A percentile compares a stretch with the other conserved stretches of the same genome.
These are phyloP conservation scores for Ectemnius continuus DNA, from an alignment of 2,888 invertebrate genomes.

Conservation along the genomic window DNA sequence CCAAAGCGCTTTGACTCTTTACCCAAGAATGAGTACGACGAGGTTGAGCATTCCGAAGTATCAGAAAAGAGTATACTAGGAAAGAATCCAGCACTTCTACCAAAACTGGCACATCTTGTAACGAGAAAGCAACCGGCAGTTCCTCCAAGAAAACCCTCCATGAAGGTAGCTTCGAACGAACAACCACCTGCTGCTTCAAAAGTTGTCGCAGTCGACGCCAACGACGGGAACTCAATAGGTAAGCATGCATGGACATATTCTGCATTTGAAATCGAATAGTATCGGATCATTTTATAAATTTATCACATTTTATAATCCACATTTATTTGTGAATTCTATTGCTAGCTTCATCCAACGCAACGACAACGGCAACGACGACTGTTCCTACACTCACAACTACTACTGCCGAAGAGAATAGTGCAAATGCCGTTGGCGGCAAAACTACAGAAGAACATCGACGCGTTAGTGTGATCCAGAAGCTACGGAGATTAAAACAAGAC, in stretches of 20 bases:
- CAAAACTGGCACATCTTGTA: slow-evolving; percentile 66
- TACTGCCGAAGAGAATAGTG: no score
- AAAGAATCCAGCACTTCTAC: slow-evolving; percentile 70
- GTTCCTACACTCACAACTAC: not conserved
- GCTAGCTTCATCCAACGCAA: not conserved
- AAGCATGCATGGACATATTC: not conserved
- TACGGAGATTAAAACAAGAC: slow-evolving; percentile 67
- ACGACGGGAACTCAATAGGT: slow-evolving; percentile 26
- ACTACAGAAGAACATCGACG: slow-evolving; percentile 57
- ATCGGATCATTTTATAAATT: not conserved
- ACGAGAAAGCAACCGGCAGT: slow-evolving; percentile 74
- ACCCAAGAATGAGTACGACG: slow-evolving; percentile 78
- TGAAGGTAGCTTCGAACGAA: slow-evolving; percentile 6
- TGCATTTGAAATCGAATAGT: not conserved
- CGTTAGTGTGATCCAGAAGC: slow-evolving; percentile 68
- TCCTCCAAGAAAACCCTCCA: slow-evolving; percentile 63
- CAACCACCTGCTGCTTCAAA: slow-evolving; percentile 23
- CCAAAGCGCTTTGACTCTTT: slow-evolving; percentile 84
- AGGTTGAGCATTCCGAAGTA: slow-evolving; percentile 66
- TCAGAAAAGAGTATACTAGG: slow-evolving; percentile 24
- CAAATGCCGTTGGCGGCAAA: slow-evolving; percentile 32
- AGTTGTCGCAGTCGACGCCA: not conserved
- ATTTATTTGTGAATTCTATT: not conserved
- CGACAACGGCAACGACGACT: slow-evolving; percentile 19
- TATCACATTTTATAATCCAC: no score